Evolutionary conservation across 1,140 invertebrate genomes (phyloP).

Genomic region (Diabrotica undecimpunctata): DNA sequence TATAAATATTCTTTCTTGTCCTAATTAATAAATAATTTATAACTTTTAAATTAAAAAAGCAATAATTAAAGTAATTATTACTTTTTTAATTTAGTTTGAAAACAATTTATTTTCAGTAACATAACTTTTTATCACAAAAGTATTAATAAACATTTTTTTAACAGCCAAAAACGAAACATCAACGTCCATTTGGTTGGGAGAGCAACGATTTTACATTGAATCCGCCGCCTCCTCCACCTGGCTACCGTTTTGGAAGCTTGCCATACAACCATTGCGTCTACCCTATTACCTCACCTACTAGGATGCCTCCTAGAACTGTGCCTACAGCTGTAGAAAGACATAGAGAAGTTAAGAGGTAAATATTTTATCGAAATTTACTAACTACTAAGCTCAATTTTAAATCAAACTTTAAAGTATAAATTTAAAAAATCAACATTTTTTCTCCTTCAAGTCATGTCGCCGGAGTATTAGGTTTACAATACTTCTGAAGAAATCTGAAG

Average conservation of each 20-base stretch:
- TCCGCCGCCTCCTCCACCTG: conserved; percentile 54
- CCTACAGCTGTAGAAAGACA: conserved; percentile 68
- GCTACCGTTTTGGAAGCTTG: conserved; percentile 63
- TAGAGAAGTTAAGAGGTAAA: conserved; percentile 64
- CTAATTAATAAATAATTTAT: no score
- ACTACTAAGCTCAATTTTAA: no score
- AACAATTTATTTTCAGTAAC: no score
- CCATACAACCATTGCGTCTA: conserved; percentile 51
- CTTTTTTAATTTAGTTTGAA: no score
- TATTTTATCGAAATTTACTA: neutral
- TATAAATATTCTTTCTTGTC: no score
- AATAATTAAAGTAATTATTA: no score
- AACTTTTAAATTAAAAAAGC: no score
- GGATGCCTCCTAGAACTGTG: conserved; percentile 64
- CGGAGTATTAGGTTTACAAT: no score
- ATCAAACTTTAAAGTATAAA: no score
- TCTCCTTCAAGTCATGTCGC: no score
- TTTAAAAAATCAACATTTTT: no score
- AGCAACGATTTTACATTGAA: conserved; percentile 56
- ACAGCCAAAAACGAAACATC: conserved; percentile 70
- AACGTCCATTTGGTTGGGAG: conserved; percentile 70
- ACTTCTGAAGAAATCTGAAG: no score
- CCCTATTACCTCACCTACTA: conserved; percentile 49
- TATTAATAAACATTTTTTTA: neutral
- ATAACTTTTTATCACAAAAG: neutral